phyloP scores from a whole-genome alignment of 2,888 invertebrate species.

The Idaea aversata region DNA sequence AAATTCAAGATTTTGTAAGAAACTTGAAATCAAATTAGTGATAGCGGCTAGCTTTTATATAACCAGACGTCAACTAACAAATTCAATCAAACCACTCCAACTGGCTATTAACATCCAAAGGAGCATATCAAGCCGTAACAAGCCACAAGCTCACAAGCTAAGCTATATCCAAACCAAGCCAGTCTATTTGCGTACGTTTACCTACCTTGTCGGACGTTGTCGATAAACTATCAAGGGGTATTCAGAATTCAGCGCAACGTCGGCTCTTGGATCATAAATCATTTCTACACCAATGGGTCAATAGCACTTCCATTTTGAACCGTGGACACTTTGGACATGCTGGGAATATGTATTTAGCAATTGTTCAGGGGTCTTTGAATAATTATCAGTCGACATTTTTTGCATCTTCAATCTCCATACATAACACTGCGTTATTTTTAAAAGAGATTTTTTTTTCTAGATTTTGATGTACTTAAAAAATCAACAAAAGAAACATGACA shows the following conservation, averaged over 20 bases:
- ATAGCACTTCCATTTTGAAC: background rate
- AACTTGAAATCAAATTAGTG: no score
- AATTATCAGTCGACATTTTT: background rate
- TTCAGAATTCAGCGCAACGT: background rate
- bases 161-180: background rate
- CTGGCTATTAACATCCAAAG: no score
- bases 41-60: no score
- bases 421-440: no score
- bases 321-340: background rate
- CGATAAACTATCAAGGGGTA: background rate
- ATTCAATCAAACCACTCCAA: no score
- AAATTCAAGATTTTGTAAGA: no score
- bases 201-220: background rate
- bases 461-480: background rate
- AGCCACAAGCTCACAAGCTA: background rate
- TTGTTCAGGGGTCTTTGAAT: background rate
- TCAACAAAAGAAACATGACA: no score
- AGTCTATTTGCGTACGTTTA: background rate
- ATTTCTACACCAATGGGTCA: slow-evolving; percentile 1
- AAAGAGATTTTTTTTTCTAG: background rate
- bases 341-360: background rate
- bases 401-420: background rate
- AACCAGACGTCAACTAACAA: no score
- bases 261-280: background rate
- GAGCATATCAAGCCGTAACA: background rate